A percentile compares a stretch with the other conserved stretches of the same genome.
These are phyloP conservation scores for Aphrophora alni DNA, from an alignment of 2,888 invertebrate genomes.

Conservation along the genomic window DNA sequence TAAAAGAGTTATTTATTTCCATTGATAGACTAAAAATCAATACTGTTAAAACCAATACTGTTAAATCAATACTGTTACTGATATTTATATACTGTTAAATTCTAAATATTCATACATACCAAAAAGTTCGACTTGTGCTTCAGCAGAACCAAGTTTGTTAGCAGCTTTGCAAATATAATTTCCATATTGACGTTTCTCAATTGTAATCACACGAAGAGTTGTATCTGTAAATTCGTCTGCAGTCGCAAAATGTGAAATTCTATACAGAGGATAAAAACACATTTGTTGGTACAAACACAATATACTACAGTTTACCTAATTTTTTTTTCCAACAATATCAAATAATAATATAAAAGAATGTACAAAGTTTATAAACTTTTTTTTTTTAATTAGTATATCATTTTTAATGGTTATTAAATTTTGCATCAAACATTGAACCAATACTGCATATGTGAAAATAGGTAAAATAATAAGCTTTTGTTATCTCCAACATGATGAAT, in stretches of 20 bases:
- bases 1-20: too few species aligned
- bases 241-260: slow-evolving; percentile 88
- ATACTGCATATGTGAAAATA: too few species aligned
- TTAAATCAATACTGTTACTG: not conserved
- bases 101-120: slow-evolving; percentile 70
- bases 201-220: slow-evolving; percentile 85
- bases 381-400: too few species aligned
- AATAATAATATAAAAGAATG: too few species aligned
- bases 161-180: slow-evolving; percentile 85
- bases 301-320: not conserved
- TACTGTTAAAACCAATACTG: too few species aligned
- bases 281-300: not conserved
- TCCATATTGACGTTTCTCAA: slow-evolving; percentile 90
- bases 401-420: too few species aligned
- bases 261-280: slow-evolving; percentile 56
- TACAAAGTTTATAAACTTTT: too few species aligned
- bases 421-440: too few species aligned
- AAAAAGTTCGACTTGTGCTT: slow-evolving; percentile 80
- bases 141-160: slow-evolving; percentile 85
- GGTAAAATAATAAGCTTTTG: too few species aligned
- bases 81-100: not conserved
- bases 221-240: slow-evolving; percentile 93
- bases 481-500: too few species aligned
- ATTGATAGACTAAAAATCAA: slow-evolving; percentile 17
- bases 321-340: not conserved